Base-by-base conservation (phyloP, 2,113 vertebrate genomes). In the Trichechus manatus region DNA sequence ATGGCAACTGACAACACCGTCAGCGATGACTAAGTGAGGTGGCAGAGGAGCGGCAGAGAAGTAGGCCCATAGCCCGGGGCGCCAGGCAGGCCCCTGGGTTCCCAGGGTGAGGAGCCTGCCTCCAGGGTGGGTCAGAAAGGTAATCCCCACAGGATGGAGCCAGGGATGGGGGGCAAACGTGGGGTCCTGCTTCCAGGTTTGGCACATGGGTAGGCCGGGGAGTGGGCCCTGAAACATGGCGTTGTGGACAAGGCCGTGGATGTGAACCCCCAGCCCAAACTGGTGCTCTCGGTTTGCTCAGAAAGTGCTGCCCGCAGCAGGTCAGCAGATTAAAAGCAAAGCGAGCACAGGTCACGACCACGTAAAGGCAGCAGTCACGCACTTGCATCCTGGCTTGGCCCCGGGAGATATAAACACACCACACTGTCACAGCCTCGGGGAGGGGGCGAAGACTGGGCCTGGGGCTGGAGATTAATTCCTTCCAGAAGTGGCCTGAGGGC, bases 61-160 rank as follows among this genome's bases (percentile, higher is more conserved):
- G 22, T 33, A 81, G 80, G 78, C 10, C 56, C 53, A 11, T 11
- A 17, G 33, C 39, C 7, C 7, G 47, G 1, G 7, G 47, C 47
- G 47, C 47, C 47, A 29, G 75, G 39, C 36, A 7, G 75, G 15
- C 66, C 8, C 47, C 4, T 11, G 0, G 4, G 7, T 19, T 15
- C 42, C 74, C 75, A 1, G 42, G 15, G 42, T 17, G 42, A 15
- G 4, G 47, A 9, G 68, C 42, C 1, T 6, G 33, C 25, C 0
- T 0, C 39, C 47, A 6, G 23, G 53, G 61, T 94, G 77, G 64
- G 80, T 66, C 63, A 64, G 87, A 89, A 59, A 33, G 89, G 92
- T 82, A 64, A 36, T 89, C 96, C 96, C 95, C 97, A 95, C 20
- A 33, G 97, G 89, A 96, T 83, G 95, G 64, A 87, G 88, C 53